Evolutionary conservation across 2,797 vertebrate species (phyloP).

Genomic region (Enteromius mattozi): DNA sequence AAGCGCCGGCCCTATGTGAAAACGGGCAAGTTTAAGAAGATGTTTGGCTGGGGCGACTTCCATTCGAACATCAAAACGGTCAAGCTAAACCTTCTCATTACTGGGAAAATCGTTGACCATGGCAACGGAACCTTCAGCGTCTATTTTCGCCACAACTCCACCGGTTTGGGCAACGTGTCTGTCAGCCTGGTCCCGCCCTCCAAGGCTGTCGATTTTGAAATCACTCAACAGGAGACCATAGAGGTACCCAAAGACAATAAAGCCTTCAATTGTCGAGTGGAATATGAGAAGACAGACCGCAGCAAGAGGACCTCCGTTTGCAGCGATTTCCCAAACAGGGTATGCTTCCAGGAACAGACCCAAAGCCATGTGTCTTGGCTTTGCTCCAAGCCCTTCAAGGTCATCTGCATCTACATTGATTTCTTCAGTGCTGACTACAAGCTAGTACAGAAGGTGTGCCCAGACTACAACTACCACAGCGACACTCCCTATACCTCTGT

Average conservation of each 20-base stretch:
- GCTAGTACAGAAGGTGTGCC: slow-evolving; percentile 97
- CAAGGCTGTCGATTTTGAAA: slow-evolving; percentile 82
- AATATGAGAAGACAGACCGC: slow-evolving; percentile 94
- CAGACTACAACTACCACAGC: slow-evolving; percentile 94
- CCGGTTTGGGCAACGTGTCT: slow-evolving; percentile 92
- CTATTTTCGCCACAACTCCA: slow-evolving; percentile 97
- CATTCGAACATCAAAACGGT: slow-evolving; percentile 93
- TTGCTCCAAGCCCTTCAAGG: slow-evolving; percentile 96
- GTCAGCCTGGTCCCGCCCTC: slow-evolving; percentile 95
- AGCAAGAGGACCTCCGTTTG: slow-evolving; percentile 92
- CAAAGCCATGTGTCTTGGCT: slow-evolving; percentile 96
- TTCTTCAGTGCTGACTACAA: slow-evolving; percentile 97
- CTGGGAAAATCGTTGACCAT: slow-evolving; percentile 96
- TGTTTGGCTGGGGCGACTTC: slow-evolving; percentile 96
- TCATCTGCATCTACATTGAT: slow-evolving; percentile 97
- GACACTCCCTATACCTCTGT: slow-evolving; percentile 79
- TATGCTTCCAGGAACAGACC: slow-evolving; percentile 94
- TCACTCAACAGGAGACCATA: slow-evolving; percentile 74
- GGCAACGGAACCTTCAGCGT: slow-evolving; percentile 97
- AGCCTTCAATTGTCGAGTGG: slow-evolving; percentile 91
- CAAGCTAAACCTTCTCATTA: slow-evolving; percentile 94
- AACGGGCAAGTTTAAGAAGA: slow-evolving; percentile 87
- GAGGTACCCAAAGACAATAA: slow-evolving; percentile 80
- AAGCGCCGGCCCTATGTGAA: slow-evolving; percentile 62
- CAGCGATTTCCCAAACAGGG: slow-evolving; percentile 89